Base-by-base conservation (phyloP, 2,888 invertebrate genomes). In the Drosophila setosimentum region DNA sequence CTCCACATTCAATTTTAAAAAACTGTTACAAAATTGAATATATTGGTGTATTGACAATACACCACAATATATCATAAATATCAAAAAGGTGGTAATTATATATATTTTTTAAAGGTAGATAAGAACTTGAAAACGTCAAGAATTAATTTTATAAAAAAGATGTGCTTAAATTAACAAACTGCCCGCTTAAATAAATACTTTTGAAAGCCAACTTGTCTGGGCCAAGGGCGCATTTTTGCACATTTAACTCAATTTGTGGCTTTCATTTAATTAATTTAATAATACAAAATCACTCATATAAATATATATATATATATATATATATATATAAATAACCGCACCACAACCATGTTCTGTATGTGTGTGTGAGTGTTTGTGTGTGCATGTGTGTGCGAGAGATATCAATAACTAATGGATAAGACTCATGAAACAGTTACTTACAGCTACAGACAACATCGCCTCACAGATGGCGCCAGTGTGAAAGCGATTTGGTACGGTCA, bases 221-320 rank as follows among this genome's bases (percentile, higher is more conserved):
- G 54, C 49, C 81, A 63, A 66, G 70, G 71, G 68, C 68, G 74
- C 76, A 80, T 78, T 87, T 83, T 80, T 82, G 80, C 77, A 73
- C 80, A 81, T 85, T 86, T 90, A 89, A 91, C 90, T 89, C 89
- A 89, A 90, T 91, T 91, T 91, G 91, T 77, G 91, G 91, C 82
- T 91, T 89, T 78, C 79, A 72, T 88, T 83, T 83, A 85, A 91
- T 91, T 91, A 91, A 88, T 91, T 86, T 83, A 88, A 91, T 91
- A 83, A 85, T 82, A 82, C 65, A 69, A 65, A 81, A 79, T 72
- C 60, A 66, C 55, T n/a, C n/a, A n/a, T n/a, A n/a, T n/a, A n/a
- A n/a, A n/a, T n/a, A n/a, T n/a, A n/a, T n/a, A n/a, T n/a, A n/a
- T n/a, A n/a, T n/a, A n/a, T n/a, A n/a, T n/a, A n/a, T n/a, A n/a